Evolutionary conservation across 92 coral and sea anemone species (phyloP).

Genomic region (Heliopora coerulea): DNA sequence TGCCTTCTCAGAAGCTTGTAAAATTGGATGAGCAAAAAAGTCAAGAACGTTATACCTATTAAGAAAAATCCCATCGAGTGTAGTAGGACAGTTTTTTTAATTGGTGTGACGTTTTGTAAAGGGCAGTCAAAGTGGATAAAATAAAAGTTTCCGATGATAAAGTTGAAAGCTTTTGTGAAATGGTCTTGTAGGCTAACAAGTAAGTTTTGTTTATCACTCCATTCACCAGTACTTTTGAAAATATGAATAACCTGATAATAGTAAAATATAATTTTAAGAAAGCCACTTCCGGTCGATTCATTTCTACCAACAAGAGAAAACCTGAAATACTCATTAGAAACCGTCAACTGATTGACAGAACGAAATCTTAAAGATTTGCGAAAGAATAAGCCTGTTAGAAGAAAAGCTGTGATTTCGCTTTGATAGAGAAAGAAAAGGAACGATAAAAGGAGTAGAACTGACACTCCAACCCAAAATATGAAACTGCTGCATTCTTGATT

Average conservation of each 20-base stretch:
- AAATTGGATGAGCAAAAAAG: no score
- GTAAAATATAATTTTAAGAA: slow-evolving; percentile 11
- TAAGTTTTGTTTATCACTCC: neutral
- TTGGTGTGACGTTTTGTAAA: neutral
- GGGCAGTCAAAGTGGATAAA: no score
- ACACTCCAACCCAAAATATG: neutral
- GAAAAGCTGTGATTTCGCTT: neutral
- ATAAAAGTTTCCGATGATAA: neutral
- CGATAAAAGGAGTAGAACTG: neutral
- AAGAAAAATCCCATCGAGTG: slow-evolving; percentile 4
- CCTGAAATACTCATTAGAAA: neutral
- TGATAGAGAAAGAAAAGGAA: slow-evolving; percentile 20
- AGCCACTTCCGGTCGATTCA: neutral
- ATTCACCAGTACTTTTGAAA: neutral
- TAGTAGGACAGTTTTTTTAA: neutral
- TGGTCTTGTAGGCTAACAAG: neutral
- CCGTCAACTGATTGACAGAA: neutral
- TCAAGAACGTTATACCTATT: neutral
- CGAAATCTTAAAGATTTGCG: no score
- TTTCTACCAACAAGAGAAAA: no score
- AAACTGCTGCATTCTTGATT: neutral
- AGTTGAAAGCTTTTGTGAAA: neutral
- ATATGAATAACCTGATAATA: slow-evolving; percentile 13
- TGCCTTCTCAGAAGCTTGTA: no score
- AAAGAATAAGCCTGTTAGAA: neutral